Evolutionary conservation across 1,140 invertebrate genomes (phyloP), one percentile per base, ranked within the genome.

Genomic region (Listronotus oregonensis): DNA sequence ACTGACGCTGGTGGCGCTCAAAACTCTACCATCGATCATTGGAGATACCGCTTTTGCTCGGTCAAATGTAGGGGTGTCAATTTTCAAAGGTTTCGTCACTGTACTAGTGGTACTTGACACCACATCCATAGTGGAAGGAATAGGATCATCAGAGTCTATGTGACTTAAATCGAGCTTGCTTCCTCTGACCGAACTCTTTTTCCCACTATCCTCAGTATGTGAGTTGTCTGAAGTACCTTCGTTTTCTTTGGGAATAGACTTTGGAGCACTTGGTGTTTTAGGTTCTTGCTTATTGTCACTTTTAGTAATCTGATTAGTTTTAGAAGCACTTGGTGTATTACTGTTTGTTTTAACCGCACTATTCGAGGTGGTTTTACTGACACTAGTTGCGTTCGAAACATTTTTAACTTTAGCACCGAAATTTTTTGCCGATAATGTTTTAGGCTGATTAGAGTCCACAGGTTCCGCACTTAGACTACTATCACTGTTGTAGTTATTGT

Each of bases 1-100:
- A 14, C 76, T 75, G 12, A 79, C 77, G 63, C 76, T 79, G 31
- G 75, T 78, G 32, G 77, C 75, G 65, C 76, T 79, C 39, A 78
- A 63, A 18, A 76, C 69, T 50, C 76, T 69, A 10, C 73, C 73
- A 56, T 75, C 73, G 11, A 75, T 68, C 58, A 77, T 75, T 12
- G 75, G 75, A 4, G 74, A 70, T 15, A 73, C 66, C 6, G 63
- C 50, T 63, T 68, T 72, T 11, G 67, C 27, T 34, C 55, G 40
- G 0, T 67, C 66, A 31, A 76, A 71, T n/a, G 71, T 56, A 18
- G 72, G 71, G 2, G 75, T 68, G 21, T 78, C 76, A 40, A 79
- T 78, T 50, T 77, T 75, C 42, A 78, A 61, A 4, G 78, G 77
- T 69, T 78, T 67, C 0, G 76, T 73, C 12, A 74, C 75, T 6